phyloP scores from a whole-genome alignment of 2,797 vertebrate genomes.

The Acipenser transmontanus region DNA sequence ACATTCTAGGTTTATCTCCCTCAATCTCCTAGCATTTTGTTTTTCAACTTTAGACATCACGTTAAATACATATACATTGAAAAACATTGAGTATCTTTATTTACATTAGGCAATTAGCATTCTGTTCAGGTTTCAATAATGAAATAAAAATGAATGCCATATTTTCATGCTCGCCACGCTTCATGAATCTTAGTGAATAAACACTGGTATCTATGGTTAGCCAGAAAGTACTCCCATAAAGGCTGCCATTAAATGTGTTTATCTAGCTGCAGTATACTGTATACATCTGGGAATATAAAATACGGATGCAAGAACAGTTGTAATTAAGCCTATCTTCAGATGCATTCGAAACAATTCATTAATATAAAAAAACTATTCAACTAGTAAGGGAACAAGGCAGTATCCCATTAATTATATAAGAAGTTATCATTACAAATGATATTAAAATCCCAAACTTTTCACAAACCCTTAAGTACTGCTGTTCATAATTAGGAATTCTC shows the following conservation, averaged over 20 bases:
- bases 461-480: slow-evolving; percentile 45
- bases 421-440: slow-evolving; percentile 42
- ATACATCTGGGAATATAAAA: slow-evolving; percentile 57
- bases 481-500: slow-evolving; percentile 52
- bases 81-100: slow-evolving; percentile 16
- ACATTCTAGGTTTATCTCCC: slow-evolving; percentile 14
- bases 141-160: slow-evolving; percentile 73
- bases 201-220: slow-evolving; percentile 64
- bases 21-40: neutral
- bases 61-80: neutral
- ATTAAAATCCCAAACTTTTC: slow-evolving; percentile 51
- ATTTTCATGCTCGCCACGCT: slow-evolving; percentile 67
- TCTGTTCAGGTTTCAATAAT: slow-evolving; percentile 56
- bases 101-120: slow-evolving; percentile 58
- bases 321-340: slow-evolving; percentile 72
- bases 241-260: slow-evolving; percentile 63
- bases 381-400: slow-evolving; percentile 43
- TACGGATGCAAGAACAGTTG: slow-evolving; percentile 56
- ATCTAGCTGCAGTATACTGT: slow-evolving; percentile 53
- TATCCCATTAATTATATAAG: slow-evolving; percentile 45
- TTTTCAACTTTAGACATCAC: neutral
- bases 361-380: slow-evolving; percentile 53
- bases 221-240: slow-evolving; percentile 64
- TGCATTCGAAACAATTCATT: slow-evolving; percentile 69
- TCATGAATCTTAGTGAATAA: slow-evolving; percentile 66